Evolutionary conservation across 2,888 invertebrate species (phyloP), one percentile per base, ranked within the genome.

Genomic region (Drosophila robusta): DNA sequence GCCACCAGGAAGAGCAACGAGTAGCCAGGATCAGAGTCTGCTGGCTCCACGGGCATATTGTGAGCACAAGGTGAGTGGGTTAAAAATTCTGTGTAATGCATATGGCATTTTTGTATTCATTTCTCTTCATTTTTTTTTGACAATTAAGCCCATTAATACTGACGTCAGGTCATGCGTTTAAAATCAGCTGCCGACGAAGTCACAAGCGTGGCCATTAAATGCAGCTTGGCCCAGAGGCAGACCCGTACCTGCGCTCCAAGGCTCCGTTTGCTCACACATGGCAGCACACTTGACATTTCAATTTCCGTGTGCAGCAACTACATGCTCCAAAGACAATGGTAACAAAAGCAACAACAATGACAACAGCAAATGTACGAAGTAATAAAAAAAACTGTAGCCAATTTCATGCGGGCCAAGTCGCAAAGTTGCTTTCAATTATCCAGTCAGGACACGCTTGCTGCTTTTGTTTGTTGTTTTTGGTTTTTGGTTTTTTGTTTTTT

Each of bases 341-440:
- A 41, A 26, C 45, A 60, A 62, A 46, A 47, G 56, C 50, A 61
- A 54, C 49, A 46, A 47, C 26, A 49, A 61, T 44, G 51, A 58
- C 52, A 60, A 42, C 18, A 58, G 47, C 34, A 57, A 55, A 39
- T 60, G 42, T 22, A 51, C 55, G 45, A 41, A 55, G 26, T 44
- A 41, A 47, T 52, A 42, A 52, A 51, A 60, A 70, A 51, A 69
- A 61, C 65, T 68, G 69, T 66, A 74, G 80, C 83, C 79, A 80
- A 80, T 80, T 80, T 83, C 79, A 80, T 83, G 76, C 77, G 78
- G 83, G 83, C 62, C 63, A 68, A 69, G 80, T 76, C 70, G 73
- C 80, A 73, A 79, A 88, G 87, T 87, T 81, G 86, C 87, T 89
- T 90, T 90, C 87, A 89, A 90, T 87, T 89, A 89, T 79, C 79